Conservation (phyloP, 2,113 vertebrate genomes). For the Poeciliopsis occidentalis region DNA sequence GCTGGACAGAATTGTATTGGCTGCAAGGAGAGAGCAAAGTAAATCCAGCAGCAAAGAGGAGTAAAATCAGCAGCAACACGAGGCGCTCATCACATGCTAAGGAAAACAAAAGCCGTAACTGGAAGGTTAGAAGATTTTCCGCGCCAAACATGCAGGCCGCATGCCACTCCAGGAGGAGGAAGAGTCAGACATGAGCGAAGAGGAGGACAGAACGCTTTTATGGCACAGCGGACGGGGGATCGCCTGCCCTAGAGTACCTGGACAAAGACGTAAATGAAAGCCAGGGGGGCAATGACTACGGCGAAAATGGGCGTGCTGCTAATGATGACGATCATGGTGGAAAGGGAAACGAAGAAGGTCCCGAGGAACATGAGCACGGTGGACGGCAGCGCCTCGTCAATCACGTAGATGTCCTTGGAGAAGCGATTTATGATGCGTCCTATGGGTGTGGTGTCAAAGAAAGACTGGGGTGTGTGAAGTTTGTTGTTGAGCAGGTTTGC, state of each 20-base stretch:
- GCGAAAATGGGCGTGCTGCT: conserved; percentile 88
- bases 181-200: conserved; percentile 5
- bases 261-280: conserved; percentile 85
- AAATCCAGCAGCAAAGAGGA: conserved; percentile 23
- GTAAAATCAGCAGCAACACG: conserved; percentile 3
- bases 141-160: conserved; percentile 35
- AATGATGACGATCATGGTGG: conserved; percentile 89
- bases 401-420: conserved; percentile 93
- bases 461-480: conserved; percentile 90
- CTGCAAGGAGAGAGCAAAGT: conserved; percentile 54
- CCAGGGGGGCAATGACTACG: conserved; percentile 86
- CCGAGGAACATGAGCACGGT: conserved; percentile 89
- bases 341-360: conserved; percentile 84
- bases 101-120: conserved; percentile 26
- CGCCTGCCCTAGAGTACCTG: conserved; percentile 82
- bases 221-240: not conserved
- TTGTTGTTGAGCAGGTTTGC: conserved; percentile 87
- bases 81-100: conserved; percentile 29
- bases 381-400: conserved; percentile 88
- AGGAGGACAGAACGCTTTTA: conserved; percentile 8
- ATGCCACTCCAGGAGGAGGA: conserved; percentile 46
- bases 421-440: conserved; percentile 97
- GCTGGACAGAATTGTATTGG: conserved; percentile 56
- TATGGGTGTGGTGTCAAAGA: conserved; percentile 93
- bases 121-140: conserved; percentile 33